Evolutionary conservation across 2,888 invertebrate species (phyloP).

Genomic region (Trachelus troglodyta): DNA sequence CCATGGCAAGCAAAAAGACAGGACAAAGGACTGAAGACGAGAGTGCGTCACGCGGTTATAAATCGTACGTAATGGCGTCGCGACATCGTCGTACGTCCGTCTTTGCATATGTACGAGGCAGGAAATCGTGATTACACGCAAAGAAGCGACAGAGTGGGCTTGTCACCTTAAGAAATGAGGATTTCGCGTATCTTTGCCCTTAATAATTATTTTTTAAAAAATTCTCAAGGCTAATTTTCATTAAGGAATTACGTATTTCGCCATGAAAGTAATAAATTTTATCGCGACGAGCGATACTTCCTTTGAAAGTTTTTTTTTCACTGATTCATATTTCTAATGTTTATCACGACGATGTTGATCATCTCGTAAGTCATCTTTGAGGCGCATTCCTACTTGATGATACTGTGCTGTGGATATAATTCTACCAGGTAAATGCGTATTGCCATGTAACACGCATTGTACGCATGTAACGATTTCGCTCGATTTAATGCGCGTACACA

Average conservation of each 20-base stretch:
- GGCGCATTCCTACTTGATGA: neutral
- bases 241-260: neutral
- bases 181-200: neutral
- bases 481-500: neutral
- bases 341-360: neutral
- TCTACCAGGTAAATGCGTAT: neutral
- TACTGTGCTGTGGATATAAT: neutral
- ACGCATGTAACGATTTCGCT: neutral
- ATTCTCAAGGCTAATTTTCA: neutral
- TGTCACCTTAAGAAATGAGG: neutral
- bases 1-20: neutral
- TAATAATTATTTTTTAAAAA: neutral
- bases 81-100: neutral
- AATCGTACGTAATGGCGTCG: neutral
- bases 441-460: neutral
- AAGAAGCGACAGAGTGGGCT: neutral
- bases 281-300: neutral
- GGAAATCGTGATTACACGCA: conserved; percentile 1
- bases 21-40: neutral
- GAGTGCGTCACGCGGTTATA: conserved; percentile 3
- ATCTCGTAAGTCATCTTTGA: neutral
- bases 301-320: neutral
- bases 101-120: conserved; percentile 1
- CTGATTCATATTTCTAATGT: neutral
- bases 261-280: neutral